Conservation (phyloP, 2,797 vertebrate species). For the Siniperca undulata region DNA sequence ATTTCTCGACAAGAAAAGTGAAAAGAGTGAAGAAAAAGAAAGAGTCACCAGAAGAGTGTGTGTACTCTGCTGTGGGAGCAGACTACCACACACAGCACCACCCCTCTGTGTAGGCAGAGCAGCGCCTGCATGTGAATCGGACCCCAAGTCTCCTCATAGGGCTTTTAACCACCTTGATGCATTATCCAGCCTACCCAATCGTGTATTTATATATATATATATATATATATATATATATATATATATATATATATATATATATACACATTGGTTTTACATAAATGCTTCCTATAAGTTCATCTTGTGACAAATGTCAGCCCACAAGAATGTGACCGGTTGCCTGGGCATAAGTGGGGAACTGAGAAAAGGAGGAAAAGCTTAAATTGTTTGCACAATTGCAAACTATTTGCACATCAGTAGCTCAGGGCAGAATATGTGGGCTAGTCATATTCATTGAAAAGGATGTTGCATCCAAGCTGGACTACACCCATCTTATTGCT, state of each 20-base stretch:
- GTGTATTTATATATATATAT: no score
- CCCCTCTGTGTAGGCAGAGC: background rate
- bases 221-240: no score
- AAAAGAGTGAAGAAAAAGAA: slow-evolving; percentile 7
- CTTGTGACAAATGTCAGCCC: background rate
- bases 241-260: no score
- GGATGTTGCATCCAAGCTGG: background rate
- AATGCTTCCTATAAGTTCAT: no score
- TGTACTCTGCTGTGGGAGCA: slow-evolving; percentile 31
- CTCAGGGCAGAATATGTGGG: no score
- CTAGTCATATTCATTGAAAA: background rate
- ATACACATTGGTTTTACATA: no score
- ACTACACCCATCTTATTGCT: background rate
- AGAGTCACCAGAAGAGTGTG: slow-evolving; percentile 7
- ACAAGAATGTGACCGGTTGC: background rate
- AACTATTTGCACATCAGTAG: no score
- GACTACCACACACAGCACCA: background rate
- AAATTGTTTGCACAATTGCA: no score
- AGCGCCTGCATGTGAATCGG: background rate
- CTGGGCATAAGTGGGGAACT: no score
- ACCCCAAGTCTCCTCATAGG: background rate
- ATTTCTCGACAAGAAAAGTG: slow-evolving; percentile 23
- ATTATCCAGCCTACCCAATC: no score
- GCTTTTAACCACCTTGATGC: no score
- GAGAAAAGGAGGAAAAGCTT: no score